Evolutionary conservation across 2,888 invertebrate genomes (phyloP).

Genomic region (Hylaea fasciaria): DNA sequence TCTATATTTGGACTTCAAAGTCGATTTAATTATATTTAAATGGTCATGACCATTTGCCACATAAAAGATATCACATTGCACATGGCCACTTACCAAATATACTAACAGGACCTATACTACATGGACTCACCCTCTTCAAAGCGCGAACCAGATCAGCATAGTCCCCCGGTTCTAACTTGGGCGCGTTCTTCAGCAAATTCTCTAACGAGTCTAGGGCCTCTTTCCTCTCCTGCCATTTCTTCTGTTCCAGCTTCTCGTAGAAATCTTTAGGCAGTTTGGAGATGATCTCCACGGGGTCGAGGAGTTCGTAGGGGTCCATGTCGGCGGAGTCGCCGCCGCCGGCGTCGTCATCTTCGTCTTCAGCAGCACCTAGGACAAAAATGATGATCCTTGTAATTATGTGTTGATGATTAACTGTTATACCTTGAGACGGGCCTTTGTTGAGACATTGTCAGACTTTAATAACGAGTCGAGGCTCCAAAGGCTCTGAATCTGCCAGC

Average conservation of each 20-base stretch:
- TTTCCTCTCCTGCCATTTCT: slow-evolving; percentile 98
- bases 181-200: slow-evolving; percentile 89
- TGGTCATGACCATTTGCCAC: no score
- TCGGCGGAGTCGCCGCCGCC: slow-evolving; percentile 87
- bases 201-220: slow-evolving; percentile 95
- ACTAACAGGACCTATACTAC: no score
- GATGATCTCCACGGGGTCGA: slow-evolving; percentile 96
- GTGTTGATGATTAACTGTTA: neutral
- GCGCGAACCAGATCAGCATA: slow-evolving; percentile 95
- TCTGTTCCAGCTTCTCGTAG: slow-evolving; percentile 96
- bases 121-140: slow-evolving; percentile 88
- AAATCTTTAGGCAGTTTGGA: slow-evolving; percentile 98
- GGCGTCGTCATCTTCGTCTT: slow-evolving; percentile 84
- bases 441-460: no score
- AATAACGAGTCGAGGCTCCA: no score
- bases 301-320: slow-evolving; percentile 95
- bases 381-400: no score
- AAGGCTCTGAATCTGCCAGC: no score
- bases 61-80: no score
- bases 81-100: no score
- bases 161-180: slow-evolving; percentile 95
- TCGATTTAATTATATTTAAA: no score
- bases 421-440: no score
- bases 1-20: no score
- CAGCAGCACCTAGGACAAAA: slow-evolving; percentile 63